Evolutionary conservation across 2,113 vertebrate species (phyloP).

Genomic region (Proteles cristata): DNA sequence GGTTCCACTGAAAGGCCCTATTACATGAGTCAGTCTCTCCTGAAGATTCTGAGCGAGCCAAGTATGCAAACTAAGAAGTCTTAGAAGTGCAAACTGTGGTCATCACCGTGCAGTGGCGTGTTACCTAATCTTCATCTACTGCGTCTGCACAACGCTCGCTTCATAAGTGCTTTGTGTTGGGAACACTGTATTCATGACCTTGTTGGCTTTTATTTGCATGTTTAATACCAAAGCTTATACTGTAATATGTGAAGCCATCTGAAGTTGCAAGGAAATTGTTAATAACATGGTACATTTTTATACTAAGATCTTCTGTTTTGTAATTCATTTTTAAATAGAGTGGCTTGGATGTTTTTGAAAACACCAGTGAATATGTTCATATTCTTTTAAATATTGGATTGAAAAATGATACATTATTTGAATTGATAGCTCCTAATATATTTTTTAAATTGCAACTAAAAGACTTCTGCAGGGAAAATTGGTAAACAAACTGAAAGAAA

Average conservation of each 20-base stretch:
- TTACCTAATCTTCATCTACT: conserved; percentile 25
- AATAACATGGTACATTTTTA: conserved; percentile 79
- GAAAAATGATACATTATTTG: conserved; percentile 37
- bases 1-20: conserved; percentile 84
- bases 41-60: conserved; percentile 82
- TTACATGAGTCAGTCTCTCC: conserved; percentile 80
- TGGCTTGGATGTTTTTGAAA: conserved; percentile 67
- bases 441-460: conserved; percentile 62
- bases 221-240: conserved; percentile 88
- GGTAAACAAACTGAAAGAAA: conserved; percentile 53
- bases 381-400: conserved; percentile 64
- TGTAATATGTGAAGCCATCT: conserved; percentile 82
- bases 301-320: conserved; percentile 50
- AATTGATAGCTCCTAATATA: conserved; percentile 64
- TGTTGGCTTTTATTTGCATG: conserved; percentile 79
- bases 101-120: neutral
- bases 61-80: conserved; percentile 60
- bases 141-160: neutral
- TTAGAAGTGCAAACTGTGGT: conserved; percentile 40
- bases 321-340: conserved; percentile 71
- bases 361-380: conserved; percentile 51
- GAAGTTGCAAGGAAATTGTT: conserved; percentile 72
- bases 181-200: neutral
- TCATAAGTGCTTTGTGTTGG: conserved; percentile 24
- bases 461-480: conserved; percentile 66